A percentile compares a stretch with the other conserved stretches of the same genome.
Conservation (phyloP, 1,140 invertebrate genomes). For the Trichonephila clavata region DNA sequence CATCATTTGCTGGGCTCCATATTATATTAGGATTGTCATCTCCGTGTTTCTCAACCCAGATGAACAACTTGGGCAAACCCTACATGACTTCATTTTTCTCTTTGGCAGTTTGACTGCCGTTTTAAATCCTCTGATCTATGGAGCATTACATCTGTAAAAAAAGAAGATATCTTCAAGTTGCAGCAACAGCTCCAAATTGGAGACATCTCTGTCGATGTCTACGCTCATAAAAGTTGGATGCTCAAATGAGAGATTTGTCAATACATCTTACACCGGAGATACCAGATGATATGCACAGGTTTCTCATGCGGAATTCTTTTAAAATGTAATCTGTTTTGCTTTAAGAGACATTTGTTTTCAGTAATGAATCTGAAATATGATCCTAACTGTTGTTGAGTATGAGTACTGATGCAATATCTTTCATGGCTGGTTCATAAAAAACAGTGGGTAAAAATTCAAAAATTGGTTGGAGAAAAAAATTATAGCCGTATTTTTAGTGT, state of each 20-base stretch:
- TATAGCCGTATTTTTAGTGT: too few species aligned
- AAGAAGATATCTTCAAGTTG: background rate
- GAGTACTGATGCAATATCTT: too few species aligned
- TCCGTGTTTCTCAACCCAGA: constrained; percentile 89
- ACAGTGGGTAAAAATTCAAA: accelerated
- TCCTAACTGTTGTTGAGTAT: too few species aligned
- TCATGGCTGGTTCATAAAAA: too few species aligned
- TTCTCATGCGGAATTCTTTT: background rate
- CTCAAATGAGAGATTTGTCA: background rate
- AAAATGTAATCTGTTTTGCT: too few species aligned
- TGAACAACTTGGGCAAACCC: constrained; percentile 84
- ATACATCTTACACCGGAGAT: background rate
- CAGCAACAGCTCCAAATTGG: constrained; percentile 25
- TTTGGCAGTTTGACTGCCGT: constrained; percentile 93
- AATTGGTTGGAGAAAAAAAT: too few species aligned
- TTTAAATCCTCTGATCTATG: constrained; percentile 93
- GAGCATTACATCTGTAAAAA: constrained; percentile 87
- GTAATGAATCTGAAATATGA: too few species aligned
- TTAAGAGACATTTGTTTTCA: too few species aligned
- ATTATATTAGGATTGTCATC: constrained; percentile 94
- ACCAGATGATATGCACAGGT: background rate
- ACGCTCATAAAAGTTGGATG: constrained; percentile 3
- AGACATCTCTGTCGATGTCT: background rate
- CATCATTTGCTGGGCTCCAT: constrained; percentile 99
- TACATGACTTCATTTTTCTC: constrained; percentile 85